phyloP scores from a whole-genome alignment of 2,888 invertebrate genomes.

The Nemapogon koenigi region DNA sequence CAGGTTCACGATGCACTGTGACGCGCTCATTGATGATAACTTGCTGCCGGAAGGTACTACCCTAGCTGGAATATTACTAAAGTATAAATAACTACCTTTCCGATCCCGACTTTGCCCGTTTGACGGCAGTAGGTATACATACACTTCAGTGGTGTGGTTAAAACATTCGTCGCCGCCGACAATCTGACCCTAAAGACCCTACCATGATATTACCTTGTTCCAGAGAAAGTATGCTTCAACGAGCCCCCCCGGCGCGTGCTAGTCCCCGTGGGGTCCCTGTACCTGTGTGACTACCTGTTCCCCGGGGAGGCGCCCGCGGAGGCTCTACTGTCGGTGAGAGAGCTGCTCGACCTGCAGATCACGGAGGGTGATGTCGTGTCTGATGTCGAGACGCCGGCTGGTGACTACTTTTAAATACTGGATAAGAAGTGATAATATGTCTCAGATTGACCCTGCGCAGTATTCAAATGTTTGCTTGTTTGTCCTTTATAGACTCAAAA shows the following conservation, averaged over 20 bases:
- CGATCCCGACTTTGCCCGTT: too few relatives aligned
- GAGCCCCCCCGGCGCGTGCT: conserved; percentile 89
- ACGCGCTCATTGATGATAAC: conserved; percentile 86
- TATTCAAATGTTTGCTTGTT: too few relatives aligned
- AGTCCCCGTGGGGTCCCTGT: conserved; percentile 71
- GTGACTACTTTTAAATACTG: conserved; percentile 37
- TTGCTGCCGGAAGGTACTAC: conserved; percentile 73
- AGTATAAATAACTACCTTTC: too few relatives aligned
- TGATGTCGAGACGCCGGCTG: conserved; percentile 80
- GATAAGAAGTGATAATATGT: not conserved
- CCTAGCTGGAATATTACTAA: too few relatives aligned
- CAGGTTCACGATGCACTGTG: conserved; percentile 90
- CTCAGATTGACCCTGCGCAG: not conserved
- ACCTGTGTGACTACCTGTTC: conserved; percentile 89
- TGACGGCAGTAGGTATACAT: too few relatives aligned
- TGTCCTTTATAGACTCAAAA: too few relatives aligned
- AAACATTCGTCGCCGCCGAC: too few relatives aligned
- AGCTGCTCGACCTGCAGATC: conserved; percentile 80
- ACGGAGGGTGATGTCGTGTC: conserved; percentile 72
- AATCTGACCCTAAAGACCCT: too few relatives aligned
- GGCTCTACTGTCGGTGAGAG: conserved; percentile 79
- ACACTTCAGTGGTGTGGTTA: too few relatives aligned
- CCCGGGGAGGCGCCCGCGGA: conserved; percentile 89
- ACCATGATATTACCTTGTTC: too few relatives aligned
- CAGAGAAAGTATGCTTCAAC: conserved; percentile 81